Conservation (phyloP, 1,140 invertebrate species). For the Drosophila nasuta region DNA sequence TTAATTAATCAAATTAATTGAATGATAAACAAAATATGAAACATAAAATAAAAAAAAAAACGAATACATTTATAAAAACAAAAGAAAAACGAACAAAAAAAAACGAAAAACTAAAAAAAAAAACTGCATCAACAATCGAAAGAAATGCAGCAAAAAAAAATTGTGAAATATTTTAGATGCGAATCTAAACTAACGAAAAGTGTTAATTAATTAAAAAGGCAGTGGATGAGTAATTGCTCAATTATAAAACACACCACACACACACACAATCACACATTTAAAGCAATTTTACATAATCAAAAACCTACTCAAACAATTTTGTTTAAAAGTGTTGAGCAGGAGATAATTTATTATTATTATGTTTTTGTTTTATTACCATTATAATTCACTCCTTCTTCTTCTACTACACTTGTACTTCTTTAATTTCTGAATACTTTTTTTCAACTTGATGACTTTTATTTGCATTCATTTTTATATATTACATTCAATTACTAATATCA, state of each 20-base stretch:
- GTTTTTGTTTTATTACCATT: slow-evolving; percentile 42
- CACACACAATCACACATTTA: slow-evolving; percentile 36
- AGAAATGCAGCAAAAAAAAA: slow-evolving; percentile 53
- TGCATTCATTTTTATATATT: slow-evolving; percentile 35
- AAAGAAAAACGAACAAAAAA: slow-evolving; percentile 60
- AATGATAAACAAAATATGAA: slow-evolving; percentile 34
- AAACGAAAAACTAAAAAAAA: slow-evolving; percentile 61
- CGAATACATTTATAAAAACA: slow-evolving; percentile 54
- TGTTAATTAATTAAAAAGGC: slow-evolving; percentile 46
- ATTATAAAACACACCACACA: slow-evolving; percentile 33
- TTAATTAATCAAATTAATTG: slow-evolving; percentile 44
- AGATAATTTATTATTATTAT: slow-evolving; percentile 44
- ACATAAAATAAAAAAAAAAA: slow-evolving; percentile 51
- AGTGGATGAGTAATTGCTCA: slow-evolving; percentile 46
- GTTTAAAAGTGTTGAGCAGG: slow-evolving; percentile 31
- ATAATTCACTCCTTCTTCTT: slow-evolving; percentile 22
- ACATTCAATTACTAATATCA: slow-evolving; percentile 39
- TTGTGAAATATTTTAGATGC: slow-evolving; percentile 53
- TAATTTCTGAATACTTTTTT: slow-evolving; percentile 23
- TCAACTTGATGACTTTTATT: slow-evolving; percentile 31
- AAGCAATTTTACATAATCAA: slow-evolving; percentile 66
- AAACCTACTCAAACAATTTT: slow-evolving; percentile 3
- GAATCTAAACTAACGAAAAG: slow-evolving; percentile 61
- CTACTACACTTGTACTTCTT: slow-evolving; percentile 13
- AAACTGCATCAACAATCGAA: slow-evolving; percentile 63